Percentiles rank a stretch among this genome's conserved stretches.
These are phyloP conservation scores for Pavo muticus DNA, from an alignment of 2,113 vertebrate species.

Conservation along the genomic window DNA sequence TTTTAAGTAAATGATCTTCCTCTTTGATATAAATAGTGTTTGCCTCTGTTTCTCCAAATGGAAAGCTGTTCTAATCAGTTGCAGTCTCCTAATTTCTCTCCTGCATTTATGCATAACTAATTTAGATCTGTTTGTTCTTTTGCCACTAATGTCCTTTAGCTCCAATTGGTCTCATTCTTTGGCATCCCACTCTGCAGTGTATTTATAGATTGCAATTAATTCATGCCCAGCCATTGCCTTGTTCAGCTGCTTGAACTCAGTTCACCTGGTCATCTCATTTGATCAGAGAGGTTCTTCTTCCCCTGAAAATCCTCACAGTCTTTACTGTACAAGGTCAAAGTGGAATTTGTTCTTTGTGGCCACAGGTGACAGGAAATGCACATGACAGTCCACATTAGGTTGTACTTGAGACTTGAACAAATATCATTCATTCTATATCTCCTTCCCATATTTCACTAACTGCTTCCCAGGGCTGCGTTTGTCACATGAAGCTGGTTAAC, in stretches of 20 bases:
- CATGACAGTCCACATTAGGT: neutral
- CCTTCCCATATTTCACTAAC: neutral
- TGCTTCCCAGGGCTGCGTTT: neutral
- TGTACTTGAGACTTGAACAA: neutral
- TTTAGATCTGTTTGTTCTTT: neutral
- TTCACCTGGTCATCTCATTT: too few relatives aligned
- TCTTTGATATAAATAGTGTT: neutral
- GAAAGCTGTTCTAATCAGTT: neutral
- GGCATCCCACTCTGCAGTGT: neutral
- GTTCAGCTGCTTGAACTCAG: neutral
- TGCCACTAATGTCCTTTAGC: neutral
- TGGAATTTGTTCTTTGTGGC: neutral
- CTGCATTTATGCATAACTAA: neutral
- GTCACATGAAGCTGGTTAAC: neutral
- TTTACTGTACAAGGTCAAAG: rapidly evolving
- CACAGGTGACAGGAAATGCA: neutral
- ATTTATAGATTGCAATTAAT: neutral
- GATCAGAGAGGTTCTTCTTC: neutral
- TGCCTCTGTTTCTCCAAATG: neutral
- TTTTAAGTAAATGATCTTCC: neutral
- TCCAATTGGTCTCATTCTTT: neutral
- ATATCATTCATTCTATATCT: neutral
- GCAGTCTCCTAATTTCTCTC: neutral
- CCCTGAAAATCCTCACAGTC: neutral
- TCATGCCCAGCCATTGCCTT: neutral